Base-by-base conservation (phyloP, 1,140 invertebrate genomes). In the Neodiprion fabricii region DNA sequence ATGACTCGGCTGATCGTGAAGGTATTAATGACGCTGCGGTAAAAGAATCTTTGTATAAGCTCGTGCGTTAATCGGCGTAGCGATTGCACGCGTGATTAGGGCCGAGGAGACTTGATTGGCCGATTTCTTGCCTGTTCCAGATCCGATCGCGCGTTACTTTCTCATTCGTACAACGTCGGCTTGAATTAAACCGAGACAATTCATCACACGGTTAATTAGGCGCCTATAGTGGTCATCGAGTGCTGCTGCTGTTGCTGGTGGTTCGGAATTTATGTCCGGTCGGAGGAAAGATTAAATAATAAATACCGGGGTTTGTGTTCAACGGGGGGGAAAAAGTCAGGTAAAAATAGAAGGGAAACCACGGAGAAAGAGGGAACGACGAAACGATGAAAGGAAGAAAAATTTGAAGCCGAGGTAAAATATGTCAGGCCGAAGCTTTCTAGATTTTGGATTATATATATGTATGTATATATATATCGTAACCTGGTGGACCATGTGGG, bases 111-210 rank as follows among this genome's bases (percentile, higher is more conserved):
- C 53, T 61, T 61, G 53, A 61, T 61, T 61, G 53, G 53, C 8
- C 8, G 53, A 61, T 61, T 61, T 61, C 9, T 61, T 61, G 53
- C n/a, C 53, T 61, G 53, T 61, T 61, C 53, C 53, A 61, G 11
- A 61, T 61, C n/a, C 53, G 53, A 61, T 61, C 53, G 53, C 53
- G 53, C 53, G 53, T 61, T 61, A 61, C 53, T 61, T 14, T 61
- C 53, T 61, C 53, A 61, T 61, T 14, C n/a, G 53, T 61, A 17
- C 53, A 8, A 7, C 28, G 28, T 61, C 53, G 11, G 53, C n/a
- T 61, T 61, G 53, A 61, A 61, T 61, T 61, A 61, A 17, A 61
- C 53, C n/a, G 9, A 61, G 53, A 61, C 53, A 61, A 61, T 61
- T 61, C 53, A 61, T 61, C 53, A 61, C 5, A 61, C 5, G 9